These are phyloP conservation scores for Tauraco hartlaubi DNA, from an alignment of 2,797 vertebrate species.

Conservation along the genomic window DNA sequence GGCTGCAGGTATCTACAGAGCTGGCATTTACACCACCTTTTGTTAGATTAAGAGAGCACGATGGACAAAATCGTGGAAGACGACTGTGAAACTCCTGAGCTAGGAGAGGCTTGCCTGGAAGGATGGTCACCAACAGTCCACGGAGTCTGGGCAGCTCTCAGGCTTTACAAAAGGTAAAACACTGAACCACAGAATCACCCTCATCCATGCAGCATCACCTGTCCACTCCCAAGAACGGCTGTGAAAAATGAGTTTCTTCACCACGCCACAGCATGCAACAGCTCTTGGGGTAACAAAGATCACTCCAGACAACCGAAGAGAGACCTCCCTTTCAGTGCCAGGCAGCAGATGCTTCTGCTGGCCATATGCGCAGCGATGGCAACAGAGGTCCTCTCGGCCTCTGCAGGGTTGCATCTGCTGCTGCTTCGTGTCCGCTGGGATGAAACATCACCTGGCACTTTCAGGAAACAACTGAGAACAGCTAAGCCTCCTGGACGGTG, in stretches of 20 bases:
- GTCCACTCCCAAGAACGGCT: background rate
- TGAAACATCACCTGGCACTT: background rate
- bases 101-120: background rate
- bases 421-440: background rate
- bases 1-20: background rate
- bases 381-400: background rate
- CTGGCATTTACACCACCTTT: background rate
- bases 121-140: rapidly evolving
- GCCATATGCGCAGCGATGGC: background rate
- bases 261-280: background rate
- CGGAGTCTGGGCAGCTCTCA: background rate
- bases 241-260: background rate
- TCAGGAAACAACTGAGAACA: background rate
- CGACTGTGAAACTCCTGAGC: background rate
- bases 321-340: background rate
- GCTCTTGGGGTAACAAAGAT: background rate
- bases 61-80: background rate
- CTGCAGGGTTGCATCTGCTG: background rate
- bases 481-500: background rate
- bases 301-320: background rate
- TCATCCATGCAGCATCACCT: background rate
- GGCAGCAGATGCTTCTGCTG: background rate
- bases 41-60: background rate
- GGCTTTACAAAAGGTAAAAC: background rate
- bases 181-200: background rate